These are phyloP conservation scores for Pocillopora damicornis DNA, from an alignment of 64 coral and sea anemone species.

Conservation along the genomic window DNA sequence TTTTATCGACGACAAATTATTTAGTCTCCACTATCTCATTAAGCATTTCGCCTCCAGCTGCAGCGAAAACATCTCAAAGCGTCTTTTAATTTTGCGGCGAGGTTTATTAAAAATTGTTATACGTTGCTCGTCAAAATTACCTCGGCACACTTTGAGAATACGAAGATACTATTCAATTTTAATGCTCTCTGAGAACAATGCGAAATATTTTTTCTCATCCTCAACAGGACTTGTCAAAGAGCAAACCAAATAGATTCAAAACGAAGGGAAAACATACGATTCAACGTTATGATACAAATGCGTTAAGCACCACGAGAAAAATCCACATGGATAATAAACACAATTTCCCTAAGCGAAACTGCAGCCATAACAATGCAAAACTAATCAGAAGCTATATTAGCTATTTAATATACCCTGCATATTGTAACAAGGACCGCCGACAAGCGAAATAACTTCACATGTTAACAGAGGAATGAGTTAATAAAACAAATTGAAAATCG, in stretches of 20 bases:
- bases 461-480: slow-evolving; percentile 26
- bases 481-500: neutral
- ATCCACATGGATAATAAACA: slow-evolving; percentile 24
- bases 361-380: slow-evolving; percentile 36
- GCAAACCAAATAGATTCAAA: slow-evolving; percentile 30
- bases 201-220: neutral
- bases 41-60: slow-evolving; percentile 30
- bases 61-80: neutral
- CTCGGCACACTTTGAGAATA: slow-evolving; percentile 7
- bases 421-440: slow-evolving; percentile 19
- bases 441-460: slow-evolving; percentile 46
- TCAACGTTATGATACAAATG: neutral
- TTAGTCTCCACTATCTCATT: slow-evolving; percentile 36
- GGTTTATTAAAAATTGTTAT: slow-evolving; percentile 14
- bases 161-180: slow-evolving; percentile 26
- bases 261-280: slow-evolving; percentile 9
- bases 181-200: neutral
- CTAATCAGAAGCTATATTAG: slow-evolving; percentile 42
- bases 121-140: slow-evolving; percentile 7
- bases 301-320: slow-evolving; percentile 9
- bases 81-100: slow-evolving; percentile 36
- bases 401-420: slow-evolving; percentile 30
- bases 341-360: slow-evolving; percentile 31
- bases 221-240: slow-evolving; percentile 16
- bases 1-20: slow-evolving; percentile 38